phyloP scores from a whole-genome alignment of 2,888 invertebrate genomes.

The Hypercompe scribonia region DNA sequence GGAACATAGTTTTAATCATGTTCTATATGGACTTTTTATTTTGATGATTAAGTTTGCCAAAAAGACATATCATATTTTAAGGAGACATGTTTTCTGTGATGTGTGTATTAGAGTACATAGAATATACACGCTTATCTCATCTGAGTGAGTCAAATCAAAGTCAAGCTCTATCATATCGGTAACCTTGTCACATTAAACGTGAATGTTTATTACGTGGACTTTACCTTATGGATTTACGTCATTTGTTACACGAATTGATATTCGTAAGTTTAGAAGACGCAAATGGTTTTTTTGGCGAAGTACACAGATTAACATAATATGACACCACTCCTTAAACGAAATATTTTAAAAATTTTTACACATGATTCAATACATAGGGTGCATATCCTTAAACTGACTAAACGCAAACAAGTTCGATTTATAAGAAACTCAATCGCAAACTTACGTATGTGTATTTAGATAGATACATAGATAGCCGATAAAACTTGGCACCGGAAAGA shows the following conservation, averaged over 20 bases:
- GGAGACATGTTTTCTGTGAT: neutral
- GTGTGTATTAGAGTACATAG: conserved; percentile 5
- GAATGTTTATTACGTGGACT: conserved; percentile 46
- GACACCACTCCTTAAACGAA: conserved; percentile 9
- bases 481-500: neutral
- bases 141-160: conserved; percentile 65
- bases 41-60: neutral
- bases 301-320: conserved; percentile 25
- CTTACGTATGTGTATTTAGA: neutral
- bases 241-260: conserved; percentile 43
- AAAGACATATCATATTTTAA: neutral
- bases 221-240: conserved; percentile 53
- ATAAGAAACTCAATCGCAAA: neutral
- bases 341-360: conserved; percentile 12
- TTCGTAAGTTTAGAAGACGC: conserved; percentile 23
- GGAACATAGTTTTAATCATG: neutral
- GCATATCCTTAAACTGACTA: conserved; percentile 9
- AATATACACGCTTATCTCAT: conserved; percentile 35
- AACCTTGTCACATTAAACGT: conserved; percentile 52
- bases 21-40: neutral
- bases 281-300: conserved; percentile 26
- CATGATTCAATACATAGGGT: conserved; percentile 23
- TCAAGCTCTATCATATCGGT: conserved; percentile 59
- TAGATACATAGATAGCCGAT: neutral
- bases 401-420: conserved; percentile 7